Base-by-base conservation (phyloP, 2,113 vertebrate species). In the Mionectes macconnelli region DNA sequence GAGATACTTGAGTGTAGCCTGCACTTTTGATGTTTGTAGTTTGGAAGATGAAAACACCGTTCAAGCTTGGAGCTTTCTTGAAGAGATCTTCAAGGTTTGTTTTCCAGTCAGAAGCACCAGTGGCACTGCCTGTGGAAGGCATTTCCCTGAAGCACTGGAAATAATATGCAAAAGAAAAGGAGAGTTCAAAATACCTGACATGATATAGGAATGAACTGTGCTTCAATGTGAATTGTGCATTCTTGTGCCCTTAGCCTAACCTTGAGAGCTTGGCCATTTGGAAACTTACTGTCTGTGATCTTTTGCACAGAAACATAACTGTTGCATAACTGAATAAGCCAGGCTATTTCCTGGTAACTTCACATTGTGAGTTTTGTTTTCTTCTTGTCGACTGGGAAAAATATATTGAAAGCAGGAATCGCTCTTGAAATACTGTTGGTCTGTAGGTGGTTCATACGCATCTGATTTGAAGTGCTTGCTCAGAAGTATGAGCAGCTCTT, bases 201-300 rank as follows among this genome's bases (percentile, higher is more conserved):
- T 2, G 23, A 40, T 45, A 16, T 6, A 39, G 67, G 55, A 68
- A 73, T 17, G 19, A 22, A 8, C 40, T 75, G 27, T 2, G 3
- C n/a, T 62, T 81, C 49, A 49, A 0, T 1, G 1, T 45, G 39
- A 5, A 0, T 81, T 78, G 1, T 42, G 30, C 6, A 0, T 81
- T 75, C 87, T 63, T 3, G 6, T 72, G 78, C 70, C 69, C 62
- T 91, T 84, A 57, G 49, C 33, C 18, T 53, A 59, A 81, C 62
- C 70, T 84, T 78, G 76, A 19, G 35, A 70, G 18, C 39, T 67
- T 47, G 78, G 16, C 68, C 86, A 3, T 9, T 60, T 42, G 69
- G 24, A 59, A 84, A 40, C 53, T 11, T 42, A 30, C 40, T 73
- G 18, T 42, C 37, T 7, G 9, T 52, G 31, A 15, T 44, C n/a